Evolutionary conservation across 2,113 vertebrate species (phyloP), one percentile per base, ranked within the genome.

Genomic region (Eidolon helvum): DNA sequence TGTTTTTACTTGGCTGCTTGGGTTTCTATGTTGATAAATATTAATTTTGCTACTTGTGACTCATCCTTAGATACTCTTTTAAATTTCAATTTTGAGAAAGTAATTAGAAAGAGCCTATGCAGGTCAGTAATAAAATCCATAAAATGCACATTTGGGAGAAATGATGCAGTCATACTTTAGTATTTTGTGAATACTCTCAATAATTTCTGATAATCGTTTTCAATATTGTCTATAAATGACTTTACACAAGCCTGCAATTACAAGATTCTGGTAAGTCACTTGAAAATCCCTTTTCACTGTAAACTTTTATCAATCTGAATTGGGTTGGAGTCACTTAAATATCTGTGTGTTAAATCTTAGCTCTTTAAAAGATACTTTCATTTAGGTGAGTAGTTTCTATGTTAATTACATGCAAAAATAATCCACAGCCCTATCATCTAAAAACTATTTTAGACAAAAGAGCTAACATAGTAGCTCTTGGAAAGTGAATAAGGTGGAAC

Each of bases 341-440:
- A 75, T 68, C 30, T 88, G 9, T 95, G 48, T 26, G 38, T 77
- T 90, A 71, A 77, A 63, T 83, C 5, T 84, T 85, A 65, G 43
- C 35, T 92, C n/a, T 92, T 87, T 80, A 82, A 92, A 94, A 61
- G 5, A 33, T 75, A 40, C 82, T 92, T 92, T 18, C n/a, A 82
- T 80, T 90, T 59, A 78, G 19, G 22, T 24, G 5, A 66, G 12
- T 43, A 59, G 21, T 83, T 78, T 94, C 24, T 86, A 1, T 63
- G 82, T 75, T 86, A 80, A 88, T 84, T 88, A 71, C 33, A 43
- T 61, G 12, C 12, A 87, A 30, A 92, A 83, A 21, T 96, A 19
- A 11, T 43, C n/a, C 18, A 66, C 26, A 78, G 16, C 18, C 14
- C 9, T 57, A 61, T 90, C 57, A 68, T 72, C 26, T 22, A 45